A percentile compares a stretch with the other conserved stretches of the same genome.
These are phyloP conservation scores for Cerceris rybyensis DNA, from an alignment of 2,888 invertebrate species.

Conservation along the genomic window DNA sequence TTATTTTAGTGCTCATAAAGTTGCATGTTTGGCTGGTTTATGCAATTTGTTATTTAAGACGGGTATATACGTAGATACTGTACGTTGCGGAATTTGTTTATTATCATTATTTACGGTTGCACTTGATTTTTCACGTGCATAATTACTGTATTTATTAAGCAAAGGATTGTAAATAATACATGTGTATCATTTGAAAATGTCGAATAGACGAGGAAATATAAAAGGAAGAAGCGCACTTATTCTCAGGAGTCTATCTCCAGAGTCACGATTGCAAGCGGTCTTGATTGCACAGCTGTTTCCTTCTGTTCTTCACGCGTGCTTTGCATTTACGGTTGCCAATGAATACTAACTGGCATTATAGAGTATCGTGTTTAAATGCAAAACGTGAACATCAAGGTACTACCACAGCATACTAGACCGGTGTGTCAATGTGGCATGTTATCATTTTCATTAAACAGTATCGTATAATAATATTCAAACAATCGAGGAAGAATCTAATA, in stretches of 20 bases:
- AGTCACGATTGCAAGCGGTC: background rate
- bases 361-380: background rate
- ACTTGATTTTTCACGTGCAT: too few species aligned
- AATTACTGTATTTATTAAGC: background rate
- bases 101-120: too few species aligned
- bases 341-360: background rate
- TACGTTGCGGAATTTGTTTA: too few species aligned
- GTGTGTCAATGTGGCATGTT: too few species aligned
- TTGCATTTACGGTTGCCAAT: background rate
- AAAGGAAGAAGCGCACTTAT: background rate
- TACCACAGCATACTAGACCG: too few species aligned
- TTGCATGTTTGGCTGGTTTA: too few species aligned
- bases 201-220: background rate
- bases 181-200: background rate
- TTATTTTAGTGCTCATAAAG: too few species aligned
- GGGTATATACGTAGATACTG: background rate
- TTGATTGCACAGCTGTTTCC: background rate
- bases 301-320: background rate
- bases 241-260: background rate
- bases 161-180: background rate
- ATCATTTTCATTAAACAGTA: too few species aligned
- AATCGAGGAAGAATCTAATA: too few species aligned
- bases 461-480: too few species aligned
- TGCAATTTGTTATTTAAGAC: too few species aligned
- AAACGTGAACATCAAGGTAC: too few species aligned